Conservation (phyloP, 1,140 invertebrate genomes). For the Drosophila pachea region DNA sequence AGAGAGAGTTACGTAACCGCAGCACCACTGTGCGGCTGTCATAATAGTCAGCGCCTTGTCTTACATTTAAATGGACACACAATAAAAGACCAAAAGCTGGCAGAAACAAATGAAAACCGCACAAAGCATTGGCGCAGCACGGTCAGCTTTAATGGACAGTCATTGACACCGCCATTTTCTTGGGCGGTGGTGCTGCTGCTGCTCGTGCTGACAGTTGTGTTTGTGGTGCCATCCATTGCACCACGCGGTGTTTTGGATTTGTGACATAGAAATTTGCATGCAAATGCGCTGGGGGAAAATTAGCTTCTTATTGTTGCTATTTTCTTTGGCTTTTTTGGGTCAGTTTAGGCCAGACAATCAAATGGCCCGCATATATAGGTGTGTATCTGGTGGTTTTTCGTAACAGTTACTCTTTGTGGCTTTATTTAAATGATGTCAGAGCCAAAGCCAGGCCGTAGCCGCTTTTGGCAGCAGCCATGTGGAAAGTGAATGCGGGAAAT, state of each 20-base stretch:
- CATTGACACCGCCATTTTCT: slow-evolving; percentile 38
- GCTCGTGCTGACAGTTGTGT: no score
- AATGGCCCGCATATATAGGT: slow-evolving; percentile 12
- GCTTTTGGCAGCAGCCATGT: slow-evolving; percentile 59
- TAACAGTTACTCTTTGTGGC: slow-evolving; percentile 53
- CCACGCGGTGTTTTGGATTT: slow-evolving; percentile 21
- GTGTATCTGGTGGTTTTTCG: slow-evolving; percentile 46
- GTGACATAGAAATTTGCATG: slow-evolving; percentile 33
- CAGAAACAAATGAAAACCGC: slow-evolving; percentile 5
- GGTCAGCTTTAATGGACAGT: slow-evolving; percentile 42
- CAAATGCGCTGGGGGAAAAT: slow-evolving; percentile 33
- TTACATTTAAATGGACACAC: slow-evolving; percentile 35
- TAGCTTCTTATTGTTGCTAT: slow-evolving; percentile 1
- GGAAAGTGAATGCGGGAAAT: slow-evolving; percentile 77
- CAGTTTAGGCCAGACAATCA: slow-evolving; percentile 25
- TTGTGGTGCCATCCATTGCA: slow-evolving; percentile 23
- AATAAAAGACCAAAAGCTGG: slow-evolving; percentile 19
- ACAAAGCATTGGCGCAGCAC: slow-evolving; percentile 35
- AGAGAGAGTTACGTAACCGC: slow-evolving; percentile 30
- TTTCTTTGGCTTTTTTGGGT: slow-evolving; percentile 57
- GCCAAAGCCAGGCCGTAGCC: slow-evolving; percentile 45
- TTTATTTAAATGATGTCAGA: slow-evolving; percentile 70
- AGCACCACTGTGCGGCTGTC: slow-evolving; percentile 20
- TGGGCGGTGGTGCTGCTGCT: slow-evolving; percentile 14
- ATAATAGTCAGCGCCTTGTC: slow-evolving; percentile 35